Base-by-base conservation (phyloP, 2,113 vertebrate species). In the Pseudorhombus dupliciocellatus region DNA sequence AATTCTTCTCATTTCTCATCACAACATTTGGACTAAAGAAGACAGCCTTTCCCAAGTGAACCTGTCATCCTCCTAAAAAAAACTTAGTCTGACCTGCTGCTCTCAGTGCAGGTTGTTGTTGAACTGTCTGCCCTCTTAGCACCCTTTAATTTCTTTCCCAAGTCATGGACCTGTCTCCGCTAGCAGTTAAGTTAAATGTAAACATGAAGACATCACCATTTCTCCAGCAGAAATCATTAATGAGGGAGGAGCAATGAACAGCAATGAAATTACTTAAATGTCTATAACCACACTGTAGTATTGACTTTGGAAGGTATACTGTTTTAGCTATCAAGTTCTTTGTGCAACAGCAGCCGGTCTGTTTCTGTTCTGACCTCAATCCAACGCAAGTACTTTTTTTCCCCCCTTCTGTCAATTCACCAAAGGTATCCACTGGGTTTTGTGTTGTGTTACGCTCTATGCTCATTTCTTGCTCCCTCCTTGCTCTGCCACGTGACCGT, bases 301-400 rank as follows among this genome's bases (percentile, higher is more conserved):
- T 21, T 67, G 16, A 50, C 37, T 70, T 64, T n/a, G n/a, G 60
- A 76, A 70, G 20, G 14, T 66, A n/a, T 66, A 70, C 11, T 66
- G 22, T 79, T 42, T 50, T n/a, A 63, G 70, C 20, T 50, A n/a
- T 18, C 15, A 16, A 15, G 10, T 37, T 74, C 24, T 66, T 67
- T 42, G 37, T 62, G 50, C 30, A 58, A 50, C n/a, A 37, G 66
- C 69, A 79, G 73, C 53, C 20, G 22, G 31, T 67, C 65, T 76
- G 30, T 73, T 21, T 65, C 52, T 22, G 18, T 63, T 44, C 46
- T 50, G 40, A 44, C 40, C 16, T 20, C 20, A 50, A 7, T 69
- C 34, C 46, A 62, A 14, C 5, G 22, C 5, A 63, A 63, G 58
- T 64, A 20, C 74, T 21, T 30, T 53, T 7, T 31, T 31, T 31